Percentiles rank a stretch among this genome's conserved stretches.
phyloP scores from a whole-genome alignment of 2,113 vertebrate species.

The Himantopus leucocephalus region DNA sequence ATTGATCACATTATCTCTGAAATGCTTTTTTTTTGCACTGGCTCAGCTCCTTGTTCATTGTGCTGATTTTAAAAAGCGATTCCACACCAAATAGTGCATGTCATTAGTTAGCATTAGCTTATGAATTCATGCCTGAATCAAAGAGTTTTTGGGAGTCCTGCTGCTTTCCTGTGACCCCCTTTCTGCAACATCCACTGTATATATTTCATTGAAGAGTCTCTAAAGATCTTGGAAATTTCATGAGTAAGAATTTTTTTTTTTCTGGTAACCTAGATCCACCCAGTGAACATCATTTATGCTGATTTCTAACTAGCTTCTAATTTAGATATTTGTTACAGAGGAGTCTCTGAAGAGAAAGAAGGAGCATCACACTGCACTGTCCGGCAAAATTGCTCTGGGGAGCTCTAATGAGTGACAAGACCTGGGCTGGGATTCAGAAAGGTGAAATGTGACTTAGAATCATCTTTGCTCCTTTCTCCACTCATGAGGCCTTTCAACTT shows the following conservation, averaged over 20 bases:
- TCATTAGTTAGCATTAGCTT: background rate
- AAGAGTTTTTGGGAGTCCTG: background rate
- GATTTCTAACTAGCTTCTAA: background rate
- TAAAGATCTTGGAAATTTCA: background rate
- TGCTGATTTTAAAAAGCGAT: conserved; percentile 29
- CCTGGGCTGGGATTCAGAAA: background rate
- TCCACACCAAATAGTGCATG: background rate
- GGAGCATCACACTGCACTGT: background rate
- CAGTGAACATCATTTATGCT: background rate
- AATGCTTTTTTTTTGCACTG: background rate
- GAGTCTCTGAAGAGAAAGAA: background rate
- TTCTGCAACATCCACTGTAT: background rate
- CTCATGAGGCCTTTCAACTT: background rate
- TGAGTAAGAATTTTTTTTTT: background rate
- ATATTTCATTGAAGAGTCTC: background rate
- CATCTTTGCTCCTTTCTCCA: background rate
- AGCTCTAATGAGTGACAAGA: background rate
- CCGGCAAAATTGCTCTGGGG: background rate
- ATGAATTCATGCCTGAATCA: background rate
- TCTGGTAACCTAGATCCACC: background rate
- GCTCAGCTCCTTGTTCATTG: background rate
- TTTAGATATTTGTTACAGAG: background rate
- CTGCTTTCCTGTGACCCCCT: background rate
- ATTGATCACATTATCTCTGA: conserved; percentile 50
- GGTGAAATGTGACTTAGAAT: background rate